These are phyloP conservation scores for Phoxinus dragarum DNA, from an alignment of 2,797 vertebrate species.

Conservation along the genomic window DNA sequence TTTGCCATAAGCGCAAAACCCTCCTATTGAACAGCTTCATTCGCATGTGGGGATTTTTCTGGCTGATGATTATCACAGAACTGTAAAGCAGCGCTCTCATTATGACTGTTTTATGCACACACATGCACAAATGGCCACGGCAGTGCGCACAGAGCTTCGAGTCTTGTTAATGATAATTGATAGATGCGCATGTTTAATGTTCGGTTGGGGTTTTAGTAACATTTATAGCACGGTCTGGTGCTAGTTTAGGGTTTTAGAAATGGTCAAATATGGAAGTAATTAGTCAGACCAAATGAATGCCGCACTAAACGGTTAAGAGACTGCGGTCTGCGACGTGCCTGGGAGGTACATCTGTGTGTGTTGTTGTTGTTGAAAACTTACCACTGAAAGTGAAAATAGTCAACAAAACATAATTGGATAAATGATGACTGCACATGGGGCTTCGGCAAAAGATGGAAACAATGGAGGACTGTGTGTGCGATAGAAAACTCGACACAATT, in stretches of 20 bases:
- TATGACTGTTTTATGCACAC: conserved; percentile 49
- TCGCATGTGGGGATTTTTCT: conserved; percentile 28
- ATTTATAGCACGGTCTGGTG: conserved; percentile 36
- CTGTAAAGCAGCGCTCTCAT: conserved; percentile 26
- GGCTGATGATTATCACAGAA: conserved; percentile 41
- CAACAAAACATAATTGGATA: conserved; percentile 64
- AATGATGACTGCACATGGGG: conserved; percentile 56
- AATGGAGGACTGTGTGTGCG: conserved; percentile 42
- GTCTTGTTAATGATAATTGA: conserved; percentile 47
- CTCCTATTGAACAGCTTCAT: conserved; percentile 28
- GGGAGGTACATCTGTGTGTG: conserved; percentile 61
- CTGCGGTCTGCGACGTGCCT: conserved; percentile 54
- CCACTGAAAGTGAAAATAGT: conserved; percentile 63
- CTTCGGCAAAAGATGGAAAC: conserved; percentile 30
- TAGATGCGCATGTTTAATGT: conserved; percentile 44
- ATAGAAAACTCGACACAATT: conserved; percentile 28
- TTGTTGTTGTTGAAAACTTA: conserved; percentile 60
- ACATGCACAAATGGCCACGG: conserved; percentile 31
- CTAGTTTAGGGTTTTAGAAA: conserved; percentile 43
- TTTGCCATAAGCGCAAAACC: conserved; percentile 30
- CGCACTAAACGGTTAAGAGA: conserved; percentile 52
- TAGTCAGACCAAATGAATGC: conserved; percentile 57
- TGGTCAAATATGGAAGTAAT: conserved; percentile 63
- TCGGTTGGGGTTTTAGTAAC: conserved; percentile 34
- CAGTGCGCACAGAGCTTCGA: not conserved